Evolutionary conservation across 2,113 vertebrate genomes (phyloP).

Genomic region (Xiphorhynchus elegans): DNA sequence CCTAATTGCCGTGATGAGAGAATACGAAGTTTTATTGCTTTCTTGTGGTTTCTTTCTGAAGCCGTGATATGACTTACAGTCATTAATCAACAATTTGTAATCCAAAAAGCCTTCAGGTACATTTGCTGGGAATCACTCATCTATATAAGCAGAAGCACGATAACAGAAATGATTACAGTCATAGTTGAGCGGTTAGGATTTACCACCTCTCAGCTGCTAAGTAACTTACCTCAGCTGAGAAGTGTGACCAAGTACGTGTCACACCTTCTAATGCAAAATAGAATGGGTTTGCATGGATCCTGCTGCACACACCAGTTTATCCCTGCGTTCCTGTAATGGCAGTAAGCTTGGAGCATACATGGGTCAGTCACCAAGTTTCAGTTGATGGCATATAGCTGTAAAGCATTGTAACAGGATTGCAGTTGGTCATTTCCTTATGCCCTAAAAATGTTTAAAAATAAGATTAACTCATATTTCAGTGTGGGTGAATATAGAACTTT

Average conservation of each 20-base stretch:
- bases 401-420: neutral
- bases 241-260: rapidly evolving
- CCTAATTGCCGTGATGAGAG: neutral
- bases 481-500: neutral
- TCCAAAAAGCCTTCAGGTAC: slow-evolving; percentile 43
- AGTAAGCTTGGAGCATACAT: neutral
- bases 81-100: slow-evolving; percentile 19
- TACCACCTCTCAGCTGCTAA: neutral
- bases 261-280: neutral
- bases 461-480: neutral
- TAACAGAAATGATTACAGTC: neutral
- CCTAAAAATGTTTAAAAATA: neutral
- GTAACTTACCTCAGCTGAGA: neutral
- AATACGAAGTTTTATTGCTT: slow-evolving; percentile 1
- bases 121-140: neutral
- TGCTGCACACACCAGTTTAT: neutral
- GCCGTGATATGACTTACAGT: neutral
- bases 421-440: neutral
- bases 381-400: neutral
- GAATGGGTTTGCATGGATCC: neutral
- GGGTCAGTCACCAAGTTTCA: neutral
- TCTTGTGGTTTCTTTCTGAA: slow-evolving; percentile 55
- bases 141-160: neutral
- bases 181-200: neutral
- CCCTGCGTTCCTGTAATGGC: neutral